Conservation (phyloP, 2,888 invertebrate species). For the Prenolepis imparis region DNA sequence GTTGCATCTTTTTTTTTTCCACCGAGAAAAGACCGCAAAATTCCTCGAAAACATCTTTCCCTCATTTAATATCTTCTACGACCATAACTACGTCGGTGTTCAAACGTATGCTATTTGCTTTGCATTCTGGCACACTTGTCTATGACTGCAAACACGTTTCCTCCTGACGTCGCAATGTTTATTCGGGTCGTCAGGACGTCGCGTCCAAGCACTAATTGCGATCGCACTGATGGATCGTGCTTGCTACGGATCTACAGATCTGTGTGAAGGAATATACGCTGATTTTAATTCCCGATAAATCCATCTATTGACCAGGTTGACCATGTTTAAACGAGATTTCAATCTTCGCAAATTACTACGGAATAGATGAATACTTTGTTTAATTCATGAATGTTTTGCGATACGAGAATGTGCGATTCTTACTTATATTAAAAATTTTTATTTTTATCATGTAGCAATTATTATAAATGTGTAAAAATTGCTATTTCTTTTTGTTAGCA, state of each 20-base stretch:
- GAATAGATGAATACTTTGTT: slow-evolving; percentile 12
- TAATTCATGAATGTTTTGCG: background rate
- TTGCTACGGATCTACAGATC: slow-evolving; percentile 38
- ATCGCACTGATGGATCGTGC: slow-evolving; percentile 59
- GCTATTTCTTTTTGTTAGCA: background rate
- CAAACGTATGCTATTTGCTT: slow-evolving; percentile 16
- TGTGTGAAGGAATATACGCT: slow-evolving; percentile 49
- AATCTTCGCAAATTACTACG: slow-evolving; percentile 40
- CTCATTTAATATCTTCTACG: slow-evolving; percentile 8
- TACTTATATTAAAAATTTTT: background rate
- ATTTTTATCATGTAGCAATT: background rate
- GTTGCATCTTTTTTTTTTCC: background rate
- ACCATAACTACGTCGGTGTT: slow-evolving; percentile 21
- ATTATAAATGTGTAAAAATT: background rate
- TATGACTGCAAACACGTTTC: slow-evolving; percentile 51
- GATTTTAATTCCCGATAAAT: slow-evolving; percentile 68
- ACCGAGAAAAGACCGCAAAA: background rate
- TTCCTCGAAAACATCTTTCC: background rate
- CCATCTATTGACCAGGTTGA: background rate
- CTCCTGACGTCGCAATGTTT: slow-evolving; percentile 48
- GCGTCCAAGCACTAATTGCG: slow-evolving; percentile 61
- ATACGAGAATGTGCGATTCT: background rate
- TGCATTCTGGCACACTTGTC: slow-evolving; percentile 30
- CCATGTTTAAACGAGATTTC: slow-evolving; percentile 51
- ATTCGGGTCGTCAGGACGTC: slow-evolving; percentile 54